Percentiles rank a stretch among this genome's conserved stretches.
phyloP scores from a whole-genome alignment of 1,140 invertebrate species.

The Chionoecetes opilio region DNA sequence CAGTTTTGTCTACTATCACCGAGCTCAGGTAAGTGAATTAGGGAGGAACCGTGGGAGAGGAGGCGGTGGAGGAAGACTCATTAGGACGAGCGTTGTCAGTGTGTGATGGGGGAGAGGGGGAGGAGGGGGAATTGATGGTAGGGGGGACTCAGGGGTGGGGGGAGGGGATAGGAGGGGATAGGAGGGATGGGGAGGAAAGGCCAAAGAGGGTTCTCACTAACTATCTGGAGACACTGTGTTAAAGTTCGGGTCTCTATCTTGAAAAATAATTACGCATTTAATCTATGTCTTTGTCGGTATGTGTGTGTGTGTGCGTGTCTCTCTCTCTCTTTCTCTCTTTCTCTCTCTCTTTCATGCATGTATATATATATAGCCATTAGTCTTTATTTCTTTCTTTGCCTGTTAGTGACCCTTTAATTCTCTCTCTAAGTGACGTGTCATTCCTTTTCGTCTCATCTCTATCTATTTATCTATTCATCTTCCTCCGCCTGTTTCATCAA shows the following conservation, averaged over 20 bases:
- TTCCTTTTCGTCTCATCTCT: not conserved
- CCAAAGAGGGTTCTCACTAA: not conserved
- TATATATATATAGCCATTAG: too few species aligned
- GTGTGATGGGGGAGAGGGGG: not conserved
- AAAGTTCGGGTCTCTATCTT: not conserved
- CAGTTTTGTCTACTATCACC: too few species aligned
- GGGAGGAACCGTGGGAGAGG: too few species aligned
- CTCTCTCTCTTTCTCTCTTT: not conserved
- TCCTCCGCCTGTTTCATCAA: not conserved
- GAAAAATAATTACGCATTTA: not conserved
- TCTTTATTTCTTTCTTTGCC: not conserved
- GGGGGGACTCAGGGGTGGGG: not conserved
- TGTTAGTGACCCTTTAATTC: not conserved
- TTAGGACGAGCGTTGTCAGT: too few species aligned
- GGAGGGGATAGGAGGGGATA: not conserved
- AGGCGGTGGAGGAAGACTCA: too few species aligned
- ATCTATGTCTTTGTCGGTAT: not conserved
- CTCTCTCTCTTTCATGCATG: not conserved
- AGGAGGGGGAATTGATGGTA: not conserved
- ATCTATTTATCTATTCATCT: constrained; percentile 10
- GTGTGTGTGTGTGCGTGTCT: not conserved
- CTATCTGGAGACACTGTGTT: not conserved
- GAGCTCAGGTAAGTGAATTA: too few species aligned
- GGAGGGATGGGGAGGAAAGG: not conserved
- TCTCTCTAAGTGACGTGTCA: not conserved